Conservation (phyloP, 2,113 vertebrate species). For the Lutjanus erythropterus region DNA sequence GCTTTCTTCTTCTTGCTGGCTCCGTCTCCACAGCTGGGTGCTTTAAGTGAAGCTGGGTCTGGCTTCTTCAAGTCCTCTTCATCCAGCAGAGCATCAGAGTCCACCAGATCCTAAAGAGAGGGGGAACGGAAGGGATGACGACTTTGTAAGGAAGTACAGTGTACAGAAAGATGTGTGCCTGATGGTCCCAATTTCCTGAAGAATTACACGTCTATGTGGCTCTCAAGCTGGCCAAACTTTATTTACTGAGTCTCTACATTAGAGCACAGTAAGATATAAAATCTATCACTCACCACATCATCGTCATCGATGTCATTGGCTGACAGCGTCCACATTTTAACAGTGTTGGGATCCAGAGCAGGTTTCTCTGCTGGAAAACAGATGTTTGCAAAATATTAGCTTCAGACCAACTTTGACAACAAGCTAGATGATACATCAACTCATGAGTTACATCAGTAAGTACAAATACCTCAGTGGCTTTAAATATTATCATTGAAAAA, state of each 20-base stretch:
- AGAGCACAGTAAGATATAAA: not conserved
- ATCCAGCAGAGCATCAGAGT: constrained; percentile 94
- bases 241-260: not conserved
- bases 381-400: not conserved
- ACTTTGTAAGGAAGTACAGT: not conserved
- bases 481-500: too few species aligned
- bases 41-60: constrained; percentile 89
- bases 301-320: constrained; percentile 94
- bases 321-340: constrained; percentile 93
- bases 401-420: not conserved
- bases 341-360: constrained; percentile 88
- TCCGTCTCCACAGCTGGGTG: constrained; percentile 87
- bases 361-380: constrained; percentile 85
- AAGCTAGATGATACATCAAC: not conserved
- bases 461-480: not conserved
- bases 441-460: not conserved
- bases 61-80: constrained; percentile 95
- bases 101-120: constrained; percentile 89
- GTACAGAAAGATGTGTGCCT: not conserved
- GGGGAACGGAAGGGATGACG: not conserved
- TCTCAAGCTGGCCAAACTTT: not conserved
- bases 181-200: not conserved
- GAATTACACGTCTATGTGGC: not conserved
- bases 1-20: constrained; percentile 91
- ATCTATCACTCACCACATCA: constrained; percentile 86